phyloP scores from a whole-genome alignment of 1,140 invertebrate species.

The Heliconius eleuchia region DNA sequence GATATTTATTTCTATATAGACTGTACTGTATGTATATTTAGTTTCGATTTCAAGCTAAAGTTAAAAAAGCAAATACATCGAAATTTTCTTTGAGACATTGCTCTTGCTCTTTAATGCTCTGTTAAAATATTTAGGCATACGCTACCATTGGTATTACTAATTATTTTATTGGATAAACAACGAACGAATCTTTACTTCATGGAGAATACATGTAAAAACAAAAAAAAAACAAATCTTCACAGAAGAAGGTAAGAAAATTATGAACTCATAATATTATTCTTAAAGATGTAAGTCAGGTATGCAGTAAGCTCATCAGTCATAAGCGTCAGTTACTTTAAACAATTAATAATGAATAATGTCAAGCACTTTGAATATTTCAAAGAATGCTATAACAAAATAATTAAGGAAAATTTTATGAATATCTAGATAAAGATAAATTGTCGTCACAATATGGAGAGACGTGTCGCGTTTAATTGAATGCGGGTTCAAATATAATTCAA shows the following conservation, averaged over 20 bases:
- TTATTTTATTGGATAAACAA: not conserved
- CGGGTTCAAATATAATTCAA: too few species aligned
- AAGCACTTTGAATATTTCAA: not conserved
- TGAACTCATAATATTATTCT: not conserved
- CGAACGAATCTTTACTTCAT: not conserved
- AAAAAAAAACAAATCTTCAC: not conserved
- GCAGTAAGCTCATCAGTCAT: slow-evolving; percentile 6
- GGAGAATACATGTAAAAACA: not conserved
- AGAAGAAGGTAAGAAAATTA: not conserved
- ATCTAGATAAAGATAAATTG: not conserved
- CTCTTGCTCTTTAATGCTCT: too few species aligned
- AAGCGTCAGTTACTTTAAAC: not conserved
- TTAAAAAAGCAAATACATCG: too few species aligned
- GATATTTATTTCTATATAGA: not conserved
- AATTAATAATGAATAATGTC: not conserved
- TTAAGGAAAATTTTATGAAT: not conserved
- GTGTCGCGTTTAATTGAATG: too few species aligned
- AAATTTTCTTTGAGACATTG: too few species aligned
- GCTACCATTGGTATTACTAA: too few species aligned
- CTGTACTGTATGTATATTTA: not conserved
- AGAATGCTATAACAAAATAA: not conserved
- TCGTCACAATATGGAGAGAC: too few species aligned
- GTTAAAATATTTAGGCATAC: too few species aligned
- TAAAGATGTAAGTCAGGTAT: not conserved
- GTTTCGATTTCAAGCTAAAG: too few species aligned